phyloP scores from a whole-genome alignment of 2,888 invertebrate genomes.

The Charanyca ferruginea region DNA sequence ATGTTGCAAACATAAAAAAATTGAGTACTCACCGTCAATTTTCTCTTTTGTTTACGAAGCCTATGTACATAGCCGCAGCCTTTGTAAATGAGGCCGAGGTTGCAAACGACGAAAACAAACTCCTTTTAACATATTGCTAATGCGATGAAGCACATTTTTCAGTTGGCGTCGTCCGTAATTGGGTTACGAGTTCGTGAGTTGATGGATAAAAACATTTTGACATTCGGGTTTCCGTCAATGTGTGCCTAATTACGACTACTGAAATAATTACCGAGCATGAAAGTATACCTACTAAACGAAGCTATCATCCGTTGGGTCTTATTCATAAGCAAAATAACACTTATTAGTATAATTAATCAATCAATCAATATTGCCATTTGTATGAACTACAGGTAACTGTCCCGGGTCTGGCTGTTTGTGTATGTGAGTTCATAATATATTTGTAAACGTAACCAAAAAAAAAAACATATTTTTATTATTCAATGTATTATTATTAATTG shows the following conservation, averaged over 20 bases:
- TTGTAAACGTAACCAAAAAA: too few species aligned
- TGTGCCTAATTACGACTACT: neutral
- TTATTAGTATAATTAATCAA: too few species aligned
- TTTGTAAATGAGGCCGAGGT: conserved; percentile 35
- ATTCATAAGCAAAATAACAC: too few species aligned
- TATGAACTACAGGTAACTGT: too few species aligned
- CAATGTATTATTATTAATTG: too few species aligned
- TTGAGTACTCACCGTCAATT: conserved; percentile 26
- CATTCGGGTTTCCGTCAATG: neutral
- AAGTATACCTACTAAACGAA: too few species aligned
- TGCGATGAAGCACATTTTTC: conserved; percentile 17
- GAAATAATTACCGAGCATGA: neutral
- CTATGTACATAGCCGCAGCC: conserved; percentile 12
- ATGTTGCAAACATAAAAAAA: conserved; percentile 39
- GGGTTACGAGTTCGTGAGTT: neutral
- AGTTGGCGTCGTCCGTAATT: neutral
- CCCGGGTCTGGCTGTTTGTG: too few species aligned
- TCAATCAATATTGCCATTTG: too few species aligned
- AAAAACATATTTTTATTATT: too few species aligned
- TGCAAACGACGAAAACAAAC: conserved; percentile 32
- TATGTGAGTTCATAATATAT: too few species aligned
- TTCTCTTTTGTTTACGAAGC: conserved; percentile 35
- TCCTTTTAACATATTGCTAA: conserved; percentile 8
- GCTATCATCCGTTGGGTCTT: too few species aligned
- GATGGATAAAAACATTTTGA: neutral